Evolutionary conservation across 2,888 invertebrate species (phyloP).

Genomic region (Tachina grossa): DNA sequence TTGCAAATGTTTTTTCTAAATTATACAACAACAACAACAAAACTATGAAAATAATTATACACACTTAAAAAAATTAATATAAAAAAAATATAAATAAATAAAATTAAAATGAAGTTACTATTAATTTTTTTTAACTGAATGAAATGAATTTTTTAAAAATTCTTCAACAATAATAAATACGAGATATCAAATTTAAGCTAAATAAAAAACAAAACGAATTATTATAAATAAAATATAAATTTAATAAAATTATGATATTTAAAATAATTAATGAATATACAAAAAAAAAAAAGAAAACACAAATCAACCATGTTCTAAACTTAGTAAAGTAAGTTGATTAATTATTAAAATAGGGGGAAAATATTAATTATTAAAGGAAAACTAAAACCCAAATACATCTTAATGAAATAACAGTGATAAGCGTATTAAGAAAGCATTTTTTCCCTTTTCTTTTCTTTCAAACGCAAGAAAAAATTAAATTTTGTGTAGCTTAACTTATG

Average conservation of each 20-base stretch:
- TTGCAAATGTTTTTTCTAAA: constrained; percentile 58
- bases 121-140: constrained; percentile 60
- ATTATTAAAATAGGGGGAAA: constrained; percentile 68
- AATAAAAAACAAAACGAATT: constrained; percentile 57
- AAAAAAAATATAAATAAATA: constrained; percentile 29
- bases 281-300: constrained; percentile 44
- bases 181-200: constrained; percentile 66
- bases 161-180: constrained; percentile 60
- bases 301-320: constrained; percentile 77
- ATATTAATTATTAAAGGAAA: constrained; percentile 16
- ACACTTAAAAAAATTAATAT: constrained; percentile 48
- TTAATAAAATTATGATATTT: constrained; percentile 67
- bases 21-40: constrained; percentile 57
- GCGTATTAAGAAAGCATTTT: not conserved
- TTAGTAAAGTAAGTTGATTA: constrained; percentile 72
- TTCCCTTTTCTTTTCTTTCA: not conserved
- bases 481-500: constrained; percentile 21
- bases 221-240: constrained; percentile 69
- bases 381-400: constrained; percentile 4
- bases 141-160: constrained; percentile 69
- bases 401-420: not conserved
- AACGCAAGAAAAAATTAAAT: too few relatives aligned
- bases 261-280: constrained; percentile 58
- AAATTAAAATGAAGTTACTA: constrained; percentile 64
- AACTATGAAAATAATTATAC: constrained; percentile 50